Conservation (phyloP, 2,113 vertebrate species). For the Cacatua alba region DNA sequence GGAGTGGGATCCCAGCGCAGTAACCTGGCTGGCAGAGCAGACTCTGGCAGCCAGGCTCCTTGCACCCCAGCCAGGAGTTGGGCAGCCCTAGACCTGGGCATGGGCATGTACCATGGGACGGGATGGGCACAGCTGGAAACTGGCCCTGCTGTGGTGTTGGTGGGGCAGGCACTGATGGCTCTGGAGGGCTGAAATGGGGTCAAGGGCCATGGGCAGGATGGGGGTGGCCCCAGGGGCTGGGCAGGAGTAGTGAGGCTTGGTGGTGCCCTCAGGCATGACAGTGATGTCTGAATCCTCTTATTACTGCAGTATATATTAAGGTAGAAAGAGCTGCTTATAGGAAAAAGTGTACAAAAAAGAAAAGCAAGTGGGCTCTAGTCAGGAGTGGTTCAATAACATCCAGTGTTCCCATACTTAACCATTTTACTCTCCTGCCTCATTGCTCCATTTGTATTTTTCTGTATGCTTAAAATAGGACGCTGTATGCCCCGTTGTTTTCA, state of each 20-base stretch:
- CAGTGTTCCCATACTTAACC: background rate
- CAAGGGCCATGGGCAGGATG: background rate
- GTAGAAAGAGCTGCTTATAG: background rate
- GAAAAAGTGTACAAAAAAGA: background rate
- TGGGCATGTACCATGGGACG: background rate
- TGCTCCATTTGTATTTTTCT: background rate
- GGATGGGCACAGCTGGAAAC: background rate
- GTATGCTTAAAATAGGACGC: background rate
- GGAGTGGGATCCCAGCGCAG: fast-evolving
- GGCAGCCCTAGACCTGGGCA: background rate
- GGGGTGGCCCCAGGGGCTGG: fast-evolving
- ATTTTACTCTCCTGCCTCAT: background rate
- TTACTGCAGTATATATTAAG: background rate
- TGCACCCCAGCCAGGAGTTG: background rate
- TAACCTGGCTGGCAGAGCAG: background rate
- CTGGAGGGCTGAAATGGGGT: background rate
- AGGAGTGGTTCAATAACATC: background rate
- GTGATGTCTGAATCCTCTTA: background rate
- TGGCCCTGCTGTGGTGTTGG: background rate
- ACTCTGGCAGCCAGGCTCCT: background rate
- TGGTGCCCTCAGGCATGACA: background rate
- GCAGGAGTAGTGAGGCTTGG: background rate
- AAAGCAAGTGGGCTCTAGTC: background rate
- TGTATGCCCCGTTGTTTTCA: background rate
- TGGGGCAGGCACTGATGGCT: background rate